Percentiles rank a stretch among this genome's conserved stretches.
Evolutionary conservation across 2,797 vertebrate species (phyloP).

Genomic region (Sebastes cheni): DNA sequence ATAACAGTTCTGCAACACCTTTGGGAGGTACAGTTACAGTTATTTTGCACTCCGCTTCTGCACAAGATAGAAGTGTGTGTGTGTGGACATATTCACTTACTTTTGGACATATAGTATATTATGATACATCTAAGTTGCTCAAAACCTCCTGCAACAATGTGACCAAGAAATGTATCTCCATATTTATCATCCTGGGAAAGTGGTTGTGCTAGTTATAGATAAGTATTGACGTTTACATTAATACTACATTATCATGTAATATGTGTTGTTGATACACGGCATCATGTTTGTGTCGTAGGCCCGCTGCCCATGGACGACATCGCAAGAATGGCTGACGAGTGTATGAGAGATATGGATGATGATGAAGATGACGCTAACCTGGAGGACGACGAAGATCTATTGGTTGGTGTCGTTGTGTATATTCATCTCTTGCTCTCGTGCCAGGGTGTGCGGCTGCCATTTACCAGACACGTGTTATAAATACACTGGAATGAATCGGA

Average conservation of each 20-base stretch:
- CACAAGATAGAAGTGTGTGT: not conserved
- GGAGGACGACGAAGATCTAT: conserved; percentile 91
- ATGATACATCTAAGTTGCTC: not conserved
- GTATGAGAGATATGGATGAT: conserved; percentile 91
- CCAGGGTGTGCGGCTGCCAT: not conserved
- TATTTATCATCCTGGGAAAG: not conserved
- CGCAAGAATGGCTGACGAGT: conserved; percentile 92
- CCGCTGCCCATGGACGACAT: conserved; percentile 97
- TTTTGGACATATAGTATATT: not conserved
- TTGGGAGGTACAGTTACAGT: not conserved
- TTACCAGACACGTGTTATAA: not conserved
- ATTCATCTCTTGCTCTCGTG: not conserved
- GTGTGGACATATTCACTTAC: not conserved
- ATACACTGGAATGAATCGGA: not conserved
- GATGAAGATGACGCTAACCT: conserved; percentile 86
- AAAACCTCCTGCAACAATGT: not conserved
- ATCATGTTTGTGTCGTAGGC: conserved; percentile 65
- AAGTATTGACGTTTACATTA: not conserved
- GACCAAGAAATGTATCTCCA: not conserved
- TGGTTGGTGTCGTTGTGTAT: conserved; percentile 80
- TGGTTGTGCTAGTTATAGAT: not conserved
- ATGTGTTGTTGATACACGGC: not conserved
- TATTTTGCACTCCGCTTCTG: not conserved
- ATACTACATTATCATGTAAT: not conserved
- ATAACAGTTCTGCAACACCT: not conserved